Conservation (phyloP, 2,113 vertebrate species). For the Cyphomyrus discorhynchus region DNA sequence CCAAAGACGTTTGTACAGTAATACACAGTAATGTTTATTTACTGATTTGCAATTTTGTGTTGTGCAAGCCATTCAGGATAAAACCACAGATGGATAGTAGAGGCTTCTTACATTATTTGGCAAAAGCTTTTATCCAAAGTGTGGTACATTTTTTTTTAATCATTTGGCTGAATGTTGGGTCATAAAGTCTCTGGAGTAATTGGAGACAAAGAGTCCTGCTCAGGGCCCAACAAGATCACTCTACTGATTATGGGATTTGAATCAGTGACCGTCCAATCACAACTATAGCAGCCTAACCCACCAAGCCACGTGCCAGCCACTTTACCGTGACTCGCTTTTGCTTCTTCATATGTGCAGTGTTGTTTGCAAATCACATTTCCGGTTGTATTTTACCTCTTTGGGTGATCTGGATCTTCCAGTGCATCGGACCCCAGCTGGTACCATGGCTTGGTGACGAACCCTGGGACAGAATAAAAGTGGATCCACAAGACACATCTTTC, state of each 20-base stretch:
- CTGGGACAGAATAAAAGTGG: background rate
- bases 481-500: background rate
- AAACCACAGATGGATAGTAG: background rate
- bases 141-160: background rate
- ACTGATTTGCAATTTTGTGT: background rate
- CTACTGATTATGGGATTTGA: background rate
- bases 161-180: background rate
- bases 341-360: background rate
- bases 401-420: background rate
- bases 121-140: background rate
- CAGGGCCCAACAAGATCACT: background rate
- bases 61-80: background rate
- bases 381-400: background rate
- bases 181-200: background rate
- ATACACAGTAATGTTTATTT: background rate
- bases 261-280: background rate
- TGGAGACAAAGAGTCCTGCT: background rate
- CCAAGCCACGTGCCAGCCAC: background rate
- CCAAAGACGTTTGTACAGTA: background rate
- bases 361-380: background rate
- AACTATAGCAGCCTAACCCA: background rate
- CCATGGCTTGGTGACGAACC: background rate
- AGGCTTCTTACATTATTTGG: background rate
- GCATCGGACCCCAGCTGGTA: background rate
- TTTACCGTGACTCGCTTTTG: background rate